Conservation (phyloP, 2,797 vertebrate species). For the Crotalus adamanteus region DNA sequence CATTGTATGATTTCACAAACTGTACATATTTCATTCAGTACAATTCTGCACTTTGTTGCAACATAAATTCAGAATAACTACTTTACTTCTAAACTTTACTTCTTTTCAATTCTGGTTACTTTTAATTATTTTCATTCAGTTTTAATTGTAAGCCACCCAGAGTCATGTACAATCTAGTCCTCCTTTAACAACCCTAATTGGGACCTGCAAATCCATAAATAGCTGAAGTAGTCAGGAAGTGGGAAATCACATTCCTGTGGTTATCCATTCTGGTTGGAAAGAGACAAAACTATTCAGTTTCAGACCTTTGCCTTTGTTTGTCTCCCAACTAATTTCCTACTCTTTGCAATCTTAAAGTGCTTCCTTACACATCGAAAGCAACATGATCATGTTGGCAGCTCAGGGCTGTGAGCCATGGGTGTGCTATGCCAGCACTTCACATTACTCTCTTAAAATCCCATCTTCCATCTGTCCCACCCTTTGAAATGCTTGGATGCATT, state of each 20-base stretch:
- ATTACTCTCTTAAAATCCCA: no score
- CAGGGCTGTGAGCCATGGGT: no score
- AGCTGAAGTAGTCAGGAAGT: not conserved
- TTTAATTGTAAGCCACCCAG: not conserved
- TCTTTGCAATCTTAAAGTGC: not conserved
- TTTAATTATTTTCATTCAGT: not conserved
- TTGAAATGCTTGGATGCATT: no score
- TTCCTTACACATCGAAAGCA: not conserved
- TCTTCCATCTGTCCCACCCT: no score
- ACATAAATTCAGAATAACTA: not conserved
- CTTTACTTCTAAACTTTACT: not conserved
- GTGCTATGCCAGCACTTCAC: no score
- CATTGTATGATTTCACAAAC: not conserved
- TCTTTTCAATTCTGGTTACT: not conserved
- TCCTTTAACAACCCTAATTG: not conserved
- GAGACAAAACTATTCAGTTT: not conserved
- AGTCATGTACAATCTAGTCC: not conserved
- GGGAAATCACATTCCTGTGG: not conserved
- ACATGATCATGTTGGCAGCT: not conserved
- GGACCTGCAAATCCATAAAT: not conserved
- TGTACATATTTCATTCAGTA: not conserved
- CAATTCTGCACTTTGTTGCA: not conserved
- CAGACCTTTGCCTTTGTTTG: not conserved
- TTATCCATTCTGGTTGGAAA: not conserved
- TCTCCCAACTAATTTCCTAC: not conserved